phyloP scores from a whole-genome alignment of 2,888 invertebrate genomes.

The Pristionchus japonicus region DNA sequence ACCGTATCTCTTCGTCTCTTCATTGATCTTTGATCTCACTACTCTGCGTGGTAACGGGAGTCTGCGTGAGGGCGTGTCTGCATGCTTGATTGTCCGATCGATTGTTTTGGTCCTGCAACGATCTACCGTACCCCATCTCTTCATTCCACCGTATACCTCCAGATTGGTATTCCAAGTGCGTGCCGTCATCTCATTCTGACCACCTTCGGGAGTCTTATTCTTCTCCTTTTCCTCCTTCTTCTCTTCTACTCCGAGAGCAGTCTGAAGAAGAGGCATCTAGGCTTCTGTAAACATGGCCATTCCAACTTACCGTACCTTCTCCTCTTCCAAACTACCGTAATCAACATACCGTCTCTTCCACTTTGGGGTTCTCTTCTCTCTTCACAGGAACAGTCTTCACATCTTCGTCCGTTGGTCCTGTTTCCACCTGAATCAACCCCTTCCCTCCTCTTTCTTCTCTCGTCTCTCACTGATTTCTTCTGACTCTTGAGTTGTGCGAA shows the following conservation, averaged over 20 bases:
- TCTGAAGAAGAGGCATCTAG: too few relatives aligned
- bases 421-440: background rate
- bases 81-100: background rate
- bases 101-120: background rate
- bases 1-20: background rate
- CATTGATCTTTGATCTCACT: conserved; percentile 18
- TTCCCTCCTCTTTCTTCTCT: too few relatives aligned
- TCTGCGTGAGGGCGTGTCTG: conserved; percentile 1
- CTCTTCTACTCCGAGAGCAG: background rate
- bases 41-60: background rate
- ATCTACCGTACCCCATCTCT: background rate
- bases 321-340: background rate
- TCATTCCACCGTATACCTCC: background rate
- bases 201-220: background rate
- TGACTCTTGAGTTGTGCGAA: conserved; percentile 7
- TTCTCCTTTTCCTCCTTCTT: background rate
- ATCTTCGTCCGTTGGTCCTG: background rate
- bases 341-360: background rate
- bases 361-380: background rate
- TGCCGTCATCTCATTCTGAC: background rate
- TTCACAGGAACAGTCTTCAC: background rate
- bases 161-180: background rate
- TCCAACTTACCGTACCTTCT: background rate
- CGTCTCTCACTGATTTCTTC: background rate
- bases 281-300: background rate